Conservation (phyloP, 2,888 invertebrate species). For the Chrysodeixis includens region DNA sequence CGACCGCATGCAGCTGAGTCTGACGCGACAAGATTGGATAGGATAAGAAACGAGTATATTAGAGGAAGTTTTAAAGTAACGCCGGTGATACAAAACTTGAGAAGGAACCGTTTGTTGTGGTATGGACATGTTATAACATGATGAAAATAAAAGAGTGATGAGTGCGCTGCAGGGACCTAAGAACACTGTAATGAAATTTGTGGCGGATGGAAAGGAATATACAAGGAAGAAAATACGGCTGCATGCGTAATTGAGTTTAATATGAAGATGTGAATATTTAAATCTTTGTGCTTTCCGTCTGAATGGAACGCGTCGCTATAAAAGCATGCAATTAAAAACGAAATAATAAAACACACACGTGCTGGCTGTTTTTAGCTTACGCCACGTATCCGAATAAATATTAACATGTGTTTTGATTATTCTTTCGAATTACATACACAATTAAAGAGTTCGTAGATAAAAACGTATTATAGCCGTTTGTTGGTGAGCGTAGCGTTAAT, state of each 20-base stretch:
- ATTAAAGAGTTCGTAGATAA: slow-evolving; percentile 2
- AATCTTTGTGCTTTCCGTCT: not conserved
- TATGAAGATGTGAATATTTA: not conserved
- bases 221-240: not conserved
- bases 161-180: not conserved
- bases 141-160: not conserved
- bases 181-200: not conserved
- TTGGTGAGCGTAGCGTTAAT: not conserved
- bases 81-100: not conserved
- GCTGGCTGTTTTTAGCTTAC: not conserved
- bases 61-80: slow-evolving; percentile 3
- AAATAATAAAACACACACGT: slow-evolving; percentile 1
- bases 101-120: not conserved
- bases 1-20: not conserved
- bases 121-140: not conserved
- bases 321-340: not conserved
- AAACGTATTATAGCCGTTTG: not conserved
- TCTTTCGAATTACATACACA: not conserved
- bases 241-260: not conserved
- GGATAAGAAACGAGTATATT: slow-evolving; percentile 4
- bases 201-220: not conserved
- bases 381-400: not conserved
- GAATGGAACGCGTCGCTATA: slow-evolving; percentile 4
- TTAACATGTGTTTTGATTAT: slow-evolving; percentile 3
- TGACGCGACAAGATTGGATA: not conserved